Base-by-base conservation (phyloP, 2,797 vertebrate species). In the Acanthopagrus latus region DNA sequence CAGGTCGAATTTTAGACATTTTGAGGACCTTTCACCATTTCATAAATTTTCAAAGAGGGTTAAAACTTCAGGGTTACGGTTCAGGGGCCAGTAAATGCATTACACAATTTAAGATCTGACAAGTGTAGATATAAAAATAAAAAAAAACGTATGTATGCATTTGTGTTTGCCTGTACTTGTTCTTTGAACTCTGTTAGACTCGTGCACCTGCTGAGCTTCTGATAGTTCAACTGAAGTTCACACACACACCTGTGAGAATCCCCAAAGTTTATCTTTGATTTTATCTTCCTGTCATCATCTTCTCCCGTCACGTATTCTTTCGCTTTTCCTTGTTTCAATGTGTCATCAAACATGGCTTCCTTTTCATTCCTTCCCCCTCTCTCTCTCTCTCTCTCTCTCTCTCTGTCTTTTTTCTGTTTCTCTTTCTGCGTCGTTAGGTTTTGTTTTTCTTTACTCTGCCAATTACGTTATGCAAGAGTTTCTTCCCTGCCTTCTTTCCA, bases 181-280 rank as follows among this genome's bases (percentile, higher is more conserved):
- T 83, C 64, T 75, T 56, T 91, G 80, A 90, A 87, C 88, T 89
- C 63, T 0, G 75, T 46, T 60, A 85, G 85, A 89, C 87, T 86
- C 46, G 46, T 78, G 75, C 88, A 90, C 90, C 88, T 91, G 89
- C 77, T 58, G 56, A 6, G 71, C 74, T 64, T 41, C 0, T 64
- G 46, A 82, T 47, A 82, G 87, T 89, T 91, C 86, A 90, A 44
- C 20, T 68, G 47, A 14, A 81, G 87, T 90, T 89, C 79, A 55
- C 48, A 17, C 46, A n/a, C 74, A 74, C 78, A 86, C 78, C 71
- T 89, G 78, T 51, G 60, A 55, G 27, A 85, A 85, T 80, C 63
- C 72, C 76, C 38, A 7, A 48, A 58, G 47, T 76, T 73, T n/a
- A 70, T 78, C 58, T 77, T 2, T 17, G 50, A 60, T 59, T 47